A percentile compares a stretch with the other conserved stretches of the same genome.
Conservation (phyloP, 2,113 vertebrate genomes). For the Chelonoidis abingdonii region DNA sequence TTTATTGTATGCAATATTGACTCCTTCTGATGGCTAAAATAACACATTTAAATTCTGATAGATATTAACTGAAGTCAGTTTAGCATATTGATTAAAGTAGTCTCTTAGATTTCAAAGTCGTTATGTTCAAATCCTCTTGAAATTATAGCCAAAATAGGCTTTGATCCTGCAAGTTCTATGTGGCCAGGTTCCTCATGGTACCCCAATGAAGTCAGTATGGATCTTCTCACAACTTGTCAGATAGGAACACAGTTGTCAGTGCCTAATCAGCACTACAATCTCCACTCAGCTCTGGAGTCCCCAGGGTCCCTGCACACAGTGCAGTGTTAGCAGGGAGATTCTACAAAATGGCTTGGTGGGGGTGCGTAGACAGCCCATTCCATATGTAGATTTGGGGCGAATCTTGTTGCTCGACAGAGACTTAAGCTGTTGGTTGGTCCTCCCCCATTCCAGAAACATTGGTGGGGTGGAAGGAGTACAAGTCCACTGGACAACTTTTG, state of each 20-base stretch:
- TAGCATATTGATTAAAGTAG: conserved; percentile 33
- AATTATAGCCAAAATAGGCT: conserved; percentile 15
- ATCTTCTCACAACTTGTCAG: neutral
- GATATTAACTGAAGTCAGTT: conserved; percentile 51
- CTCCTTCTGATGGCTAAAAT: conserved; percentile 8
- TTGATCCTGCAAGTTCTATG: conserved; percentile 40
- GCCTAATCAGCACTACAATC: neutral
- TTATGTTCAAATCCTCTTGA: conserved; percentile 12
- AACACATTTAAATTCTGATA: neutral
- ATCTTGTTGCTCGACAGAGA: neutral
- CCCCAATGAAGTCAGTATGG: neutral
- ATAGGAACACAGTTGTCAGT: neutral
- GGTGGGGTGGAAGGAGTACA: neutral
- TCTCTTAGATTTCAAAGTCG: conserved; percentile 22
- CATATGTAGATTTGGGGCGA: neutral
- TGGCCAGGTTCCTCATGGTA: neutral
- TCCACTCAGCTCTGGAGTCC: neutral
- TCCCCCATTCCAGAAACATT: neutral
- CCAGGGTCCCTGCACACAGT: neutral
- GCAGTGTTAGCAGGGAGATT: neutral
- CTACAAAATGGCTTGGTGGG: neutral
- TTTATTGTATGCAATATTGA: neutral
- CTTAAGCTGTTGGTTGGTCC: neutral
- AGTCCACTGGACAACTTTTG: neutral
- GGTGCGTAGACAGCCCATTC: neutral